These are phyloP conservation scores for Heliconius himera DNA, from an alignment of 1,140 invertebrate species.

Conservation along the genomic window DNA sequence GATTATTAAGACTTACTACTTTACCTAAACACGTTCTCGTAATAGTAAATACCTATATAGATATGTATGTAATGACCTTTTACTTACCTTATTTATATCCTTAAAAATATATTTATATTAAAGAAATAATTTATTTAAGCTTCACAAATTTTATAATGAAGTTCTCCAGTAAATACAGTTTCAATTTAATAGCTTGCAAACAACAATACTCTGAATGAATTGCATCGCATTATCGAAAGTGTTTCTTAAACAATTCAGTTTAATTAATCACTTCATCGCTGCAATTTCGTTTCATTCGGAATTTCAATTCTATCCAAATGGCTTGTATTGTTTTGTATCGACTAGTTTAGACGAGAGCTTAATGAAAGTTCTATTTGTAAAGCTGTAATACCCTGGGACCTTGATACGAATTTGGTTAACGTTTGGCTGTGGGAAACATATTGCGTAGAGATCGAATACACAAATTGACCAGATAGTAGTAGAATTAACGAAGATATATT, in stretches of 20 bases:
- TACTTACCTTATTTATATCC: too few species aligned
- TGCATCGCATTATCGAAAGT: constrained; percentile 26
- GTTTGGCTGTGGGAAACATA: not conserved
- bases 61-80: too few species aligned
- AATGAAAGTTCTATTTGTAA: constrained; percentile 3
- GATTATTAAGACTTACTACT: too few species aligned
- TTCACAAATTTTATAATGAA: not conserved
- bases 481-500: too few species aligned
- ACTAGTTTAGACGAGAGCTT: constrained; percentile 10
- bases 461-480: not conserved
- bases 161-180: constrained; percentile 3
- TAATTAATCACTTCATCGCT: constrained; percentile 25
- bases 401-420: not conserved
- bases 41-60: too few species aligned
- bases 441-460: not conserved
- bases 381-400: not conserved
- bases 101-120: too few species aligned
- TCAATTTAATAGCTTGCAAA: constrained; percentile 21
- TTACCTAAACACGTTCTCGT: too few species aligned
- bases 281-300: constrained; percentile 24
- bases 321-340: constrained; percentile 18
- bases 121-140: not conserved
- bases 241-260: constrained; percentile 29
- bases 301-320: constrained; percentile 22
- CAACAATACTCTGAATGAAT: constrained; percentile 18